Base-by-base conservation (phyloP, 2,888 invertebrate species). In the Heliconius charithonia region DNA sequence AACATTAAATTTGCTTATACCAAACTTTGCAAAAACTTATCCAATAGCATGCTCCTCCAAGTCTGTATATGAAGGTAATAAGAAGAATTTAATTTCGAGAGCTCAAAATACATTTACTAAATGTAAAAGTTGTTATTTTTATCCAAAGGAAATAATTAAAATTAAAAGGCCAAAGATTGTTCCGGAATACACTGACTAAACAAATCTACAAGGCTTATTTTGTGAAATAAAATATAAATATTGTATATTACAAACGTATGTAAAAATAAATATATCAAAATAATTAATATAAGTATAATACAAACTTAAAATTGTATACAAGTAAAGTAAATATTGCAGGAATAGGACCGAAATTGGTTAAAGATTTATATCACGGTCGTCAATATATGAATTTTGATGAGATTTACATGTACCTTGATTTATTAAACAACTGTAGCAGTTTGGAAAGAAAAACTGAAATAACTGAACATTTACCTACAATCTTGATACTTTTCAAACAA, bases 331-430 rank as follows among this genome's bases (percentile, higher is more conserved):
- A 71, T 63, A 51, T 77, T 91, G 84, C 85, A 94, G 94, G 88
- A 81, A 85, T 89, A 73, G 90, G 88, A 59, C 86, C 80, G 72
- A 90, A 88, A 85, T 90, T 88, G 19, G 79, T 92, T 56, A 86
- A 87, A 74, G 84, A 88, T 75, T 85, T 94, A 41, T 80, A 86
- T 56, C 83, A 90, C 71, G 88, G 87, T 79, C 87, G 89, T n/a
- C 83, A 87, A n/a, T 86, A 89, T 77, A 92, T 94, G 92, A 91
- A 92, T 29, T 83, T 89, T 78, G 86, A 89, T 19, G 93, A 94
- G 88, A 83, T 93, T 75, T 85, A 89, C 65, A 85, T 84, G 76
- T 87, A 92, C 85, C 86, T 94, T 83, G 89, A 92, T 65, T 83
- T 92, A 62, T 82, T 94, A 56, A 80, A 86, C n/a, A 89, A 86